A percentile compares a stretch with the other conserved stretches of the same genome.
Conservation (phyloP, 1,140 invertebrate genomes). For the Pinna nobilis region DNA sequence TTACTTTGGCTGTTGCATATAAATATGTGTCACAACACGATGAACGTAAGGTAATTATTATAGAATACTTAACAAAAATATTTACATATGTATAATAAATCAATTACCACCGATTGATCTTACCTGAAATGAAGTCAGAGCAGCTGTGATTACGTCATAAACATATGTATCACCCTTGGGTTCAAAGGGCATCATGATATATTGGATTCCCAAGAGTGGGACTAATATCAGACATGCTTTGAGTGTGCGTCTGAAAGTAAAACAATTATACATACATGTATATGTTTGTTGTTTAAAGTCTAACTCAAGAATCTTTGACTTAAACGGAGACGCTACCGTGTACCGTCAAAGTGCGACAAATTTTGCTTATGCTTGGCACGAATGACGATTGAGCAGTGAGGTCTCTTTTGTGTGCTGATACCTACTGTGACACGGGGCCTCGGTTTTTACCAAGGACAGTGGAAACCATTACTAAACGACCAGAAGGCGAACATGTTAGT, state of each 20-base stretch:
- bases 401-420: no score
- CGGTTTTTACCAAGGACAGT: no score
- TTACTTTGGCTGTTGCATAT: neutral
- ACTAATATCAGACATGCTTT: conserved; percentile 76
- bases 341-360: no score
- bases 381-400: no score
- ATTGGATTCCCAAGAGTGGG: conserved; percentile 70
- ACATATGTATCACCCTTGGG: conserved; percentile 14
- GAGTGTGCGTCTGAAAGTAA: conserved; percentile 77
- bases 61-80: neutral
- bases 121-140: conserved; percentile 57
- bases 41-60: neutral
- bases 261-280: no score
- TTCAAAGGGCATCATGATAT: conserved; percentile 34
- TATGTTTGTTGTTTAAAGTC: no score
- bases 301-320: no score
- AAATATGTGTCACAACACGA: neutral
- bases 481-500: no score
- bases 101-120: neutral
- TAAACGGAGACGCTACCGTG: no score
- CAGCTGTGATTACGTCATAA: conserved; percentile 47
- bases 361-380: no score
- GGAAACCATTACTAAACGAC: no score
- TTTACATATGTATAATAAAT: neutral
- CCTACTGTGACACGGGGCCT: no score